Base-by-base conservation (phyloP, 2,888 invertebrate genomes). In the Rutpela maculata region DNA sequence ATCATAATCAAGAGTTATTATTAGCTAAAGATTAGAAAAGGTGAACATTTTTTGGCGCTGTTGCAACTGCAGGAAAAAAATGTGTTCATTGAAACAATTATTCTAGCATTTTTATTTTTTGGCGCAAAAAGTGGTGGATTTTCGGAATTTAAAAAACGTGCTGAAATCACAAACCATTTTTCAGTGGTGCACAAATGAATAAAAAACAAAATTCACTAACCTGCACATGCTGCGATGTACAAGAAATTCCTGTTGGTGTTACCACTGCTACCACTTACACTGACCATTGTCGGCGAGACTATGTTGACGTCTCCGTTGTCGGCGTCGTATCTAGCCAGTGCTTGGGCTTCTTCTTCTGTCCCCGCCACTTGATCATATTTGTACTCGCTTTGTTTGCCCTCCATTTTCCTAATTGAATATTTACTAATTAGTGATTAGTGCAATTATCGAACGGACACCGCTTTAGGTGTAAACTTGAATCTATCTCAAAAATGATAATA, bases 151-250 rank as follows among this genome's bases (percentile, higher is more conserved):
- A 35, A 35, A 9, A 9, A 35, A 35, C 31, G 31, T 35, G 31
- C 7, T 9, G 2, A 7, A 9, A 6, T 35, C 31, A 7, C 31
- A 6, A 35, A 26, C 26, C 3, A 26, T 26, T 35, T 35, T 9
- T 9, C 31, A 6, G 31, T 35, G 6, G 7, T 35, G 7, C 31
- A 35, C 55, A 55, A 17, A 60, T 10, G n/a, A 60, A 66, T 43
- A 43, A 19, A 26, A 57, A 74, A 80, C 7, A 79, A 81, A 75
- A n/a, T 17, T 17, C 72, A 78, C 84, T 76, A 74, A 84, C 84
- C 84, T 83, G 81, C 80, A 79, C 81, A 81, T 60, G 82, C 83
- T 55, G 84, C 83, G 12, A 83, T 55, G 62, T 83, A 83, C 62
- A 84, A 75, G 75, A 82, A 84, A 19, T 75, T 81, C 74, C 77